Percentiles rank a stretch among this genome's conserved stretches.
Evolutionary conservation across 2,888 invertebrate genomes (phyloP).

Genomic region (Thymelicus lineola): DNA sequence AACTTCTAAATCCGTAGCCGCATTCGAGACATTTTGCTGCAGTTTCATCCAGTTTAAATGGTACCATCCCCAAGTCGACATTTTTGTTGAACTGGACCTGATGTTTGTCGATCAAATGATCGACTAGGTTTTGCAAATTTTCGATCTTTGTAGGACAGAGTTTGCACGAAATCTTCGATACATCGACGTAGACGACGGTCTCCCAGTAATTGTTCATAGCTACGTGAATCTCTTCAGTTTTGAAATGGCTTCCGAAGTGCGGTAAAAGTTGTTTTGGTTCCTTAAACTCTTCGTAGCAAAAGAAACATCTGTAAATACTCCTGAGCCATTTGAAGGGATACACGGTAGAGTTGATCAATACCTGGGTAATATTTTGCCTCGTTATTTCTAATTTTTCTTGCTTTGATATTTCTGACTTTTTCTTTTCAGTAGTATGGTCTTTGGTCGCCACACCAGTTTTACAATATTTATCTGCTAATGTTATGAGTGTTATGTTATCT

Average conservation of each 20-base stretch:
- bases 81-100: conserved; percentile 48
- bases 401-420: conserved; percentile 28
- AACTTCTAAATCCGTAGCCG: conserved; percentile 46
- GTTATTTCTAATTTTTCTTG: conserved; percentile 45
- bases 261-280: conserved; percentile 51
- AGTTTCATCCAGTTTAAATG: conserved; percentile 52
- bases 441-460: conserved; percentile 5
- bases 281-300: conserved; percentile 54
- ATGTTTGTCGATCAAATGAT: conserved; percentile 53
- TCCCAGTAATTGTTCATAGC: conserved; percentile 53
- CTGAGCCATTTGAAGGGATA: conserved; percentile 58
- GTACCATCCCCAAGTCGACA: conserved; percentile 45
- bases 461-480: conserved; percentile 12
- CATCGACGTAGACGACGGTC: conserved; percentile 51
- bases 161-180: conserved; percentile 52
- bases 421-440: background rate
- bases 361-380: conserved; percentile 52
- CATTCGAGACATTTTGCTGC: conserved; percentile 54
- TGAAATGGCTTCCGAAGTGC: conserved; percentile 50
- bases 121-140: conserved; percentile 49
- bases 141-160: conserved; percentile 46
- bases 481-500: conserved; percentile 19
- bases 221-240: conserved; percentile 45
- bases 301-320: conserved; percentile 57
- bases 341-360: conserved; percentile 53